Conservation (phyloP, 2,888 invertebrate genomes). For the Drosophila buzzatii region DNA sequence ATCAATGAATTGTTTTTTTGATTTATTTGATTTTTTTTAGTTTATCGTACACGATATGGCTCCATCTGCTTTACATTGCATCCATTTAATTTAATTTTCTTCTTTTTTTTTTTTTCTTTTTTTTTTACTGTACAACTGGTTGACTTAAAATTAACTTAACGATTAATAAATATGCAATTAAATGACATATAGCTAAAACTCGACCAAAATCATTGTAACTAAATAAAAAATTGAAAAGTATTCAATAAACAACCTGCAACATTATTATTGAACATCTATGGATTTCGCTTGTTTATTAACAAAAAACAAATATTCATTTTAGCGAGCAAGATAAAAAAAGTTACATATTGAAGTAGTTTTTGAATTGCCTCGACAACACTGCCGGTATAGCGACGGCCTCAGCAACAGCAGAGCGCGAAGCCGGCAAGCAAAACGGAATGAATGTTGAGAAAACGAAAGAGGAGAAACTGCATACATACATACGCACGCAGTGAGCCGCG, state of each 20-base stretch:
- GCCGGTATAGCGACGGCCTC: constrained; percentile 46
- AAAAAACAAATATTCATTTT: background rate
- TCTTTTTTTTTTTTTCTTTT: constrained; percentile 16
- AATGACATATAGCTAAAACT: constrained; percentile 19
- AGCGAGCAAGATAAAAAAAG: background rate
- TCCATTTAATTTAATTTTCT: constrained; percentile 24
- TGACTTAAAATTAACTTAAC: constrained; percentile 59
- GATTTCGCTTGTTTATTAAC: background rate
- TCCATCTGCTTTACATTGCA: constrained; percentile 38
- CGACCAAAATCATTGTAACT: constrained; percentile 20
- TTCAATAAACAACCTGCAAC: constrained; percentile 8
- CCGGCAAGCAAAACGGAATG: constrained; percentile 75
- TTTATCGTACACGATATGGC: constrained; percentile 43
- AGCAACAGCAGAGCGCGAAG: constrained; percentile 61
- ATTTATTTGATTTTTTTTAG: constrained; percentile 47
- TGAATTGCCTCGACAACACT: constrained; percentile 50
- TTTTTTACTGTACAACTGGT: constrained; percentile 38
- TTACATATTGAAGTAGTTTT: constrained; percentile 14
- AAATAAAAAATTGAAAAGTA: constrained; percentile 7
- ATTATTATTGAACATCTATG: background rate
- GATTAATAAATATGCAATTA: constrained; percentile 37
- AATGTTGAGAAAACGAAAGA: constrained; percentile 59
- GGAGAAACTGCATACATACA: constrained; percentile 44
- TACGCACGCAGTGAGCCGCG: constrained; percentile 36
- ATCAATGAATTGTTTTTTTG: constrained; percentile 70